Conservation (phyloP, 2,888 invertebrate species). For the Xylota sylvarum region DNA sequence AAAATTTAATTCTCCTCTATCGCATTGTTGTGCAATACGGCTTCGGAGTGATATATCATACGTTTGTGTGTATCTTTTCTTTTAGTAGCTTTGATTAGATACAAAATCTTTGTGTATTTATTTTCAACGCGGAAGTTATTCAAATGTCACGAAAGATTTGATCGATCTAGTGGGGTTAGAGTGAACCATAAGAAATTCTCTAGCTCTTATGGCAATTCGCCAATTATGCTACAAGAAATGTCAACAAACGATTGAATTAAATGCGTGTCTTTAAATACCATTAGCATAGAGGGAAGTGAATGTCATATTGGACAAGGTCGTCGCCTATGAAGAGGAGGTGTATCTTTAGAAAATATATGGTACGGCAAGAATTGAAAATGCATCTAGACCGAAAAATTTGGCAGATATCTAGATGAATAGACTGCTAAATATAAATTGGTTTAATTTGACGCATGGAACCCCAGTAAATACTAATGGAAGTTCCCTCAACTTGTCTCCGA, state of each 20-base stretch:
- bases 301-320: background rate
- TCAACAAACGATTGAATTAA: background rate
- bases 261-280: background rate
- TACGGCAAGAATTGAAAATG: background rate
- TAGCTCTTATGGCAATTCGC: background rate
- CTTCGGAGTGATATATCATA: background rate
- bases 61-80: too few relatives aligned
- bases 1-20: slow-evolving; percentile 10
- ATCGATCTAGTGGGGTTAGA: background rate
- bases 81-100: too few relatives aligned
- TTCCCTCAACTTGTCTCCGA: too few relatives aligned
- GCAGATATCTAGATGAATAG: background rate
- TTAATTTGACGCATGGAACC: too few relatives aligned
- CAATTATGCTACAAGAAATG: background rate
- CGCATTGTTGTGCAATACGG: background rate
- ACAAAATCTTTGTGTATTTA: background rate
- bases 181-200: background rate
- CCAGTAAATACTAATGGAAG: too few relatives aligned
- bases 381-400: background rate
- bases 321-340: background rate
- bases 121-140: background rate
- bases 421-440: background rate
- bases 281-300: slow-evolving; percentile 1
- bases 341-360: background rate
- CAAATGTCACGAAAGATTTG: background rate